Evolutionary conservation across 1,140 invertebrate genomes (phyloP), one percentile per base, ranked within the genome.

Genomic region (Euura saliciscinereae): DNA sequence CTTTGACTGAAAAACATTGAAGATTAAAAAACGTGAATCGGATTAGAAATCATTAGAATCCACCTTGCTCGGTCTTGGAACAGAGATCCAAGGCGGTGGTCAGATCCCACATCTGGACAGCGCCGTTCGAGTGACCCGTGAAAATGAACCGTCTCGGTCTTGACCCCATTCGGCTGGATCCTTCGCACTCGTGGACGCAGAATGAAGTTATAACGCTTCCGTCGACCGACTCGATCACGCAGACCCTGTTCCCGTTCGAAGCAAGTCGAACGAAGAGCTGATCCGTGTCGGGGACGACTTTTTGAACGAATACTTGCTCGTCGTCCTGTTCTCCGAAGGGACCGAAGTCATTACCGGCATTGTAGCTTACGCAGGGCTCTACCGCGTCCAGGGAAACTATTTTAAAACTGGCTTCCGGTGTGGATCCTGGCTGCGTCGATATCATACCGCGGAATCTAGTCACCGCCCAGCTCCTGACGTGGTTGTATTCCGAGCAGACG

Each of bases 81-180:
- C 92, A 89, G 71, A 94, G 90, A 86, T 99, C 96, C 28, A 99
- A 88, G 66, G 97, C 97, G 7, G 97, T 99, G 3, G 97, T 98
- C 45, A 99, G 89, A 88, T 99, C 98, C 97, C 97, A 99, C 95
- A 99, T 97, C 89, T 99, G 97, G 78, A 99, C 94, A 69, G 94
- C 94, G 67, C 98, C 98, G 83, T 96, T 98, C 13, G 93, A 92
- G 84, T 99, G 98, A 4, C 98, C 98, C 13, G 97, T 98, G 77
- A 99, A 95, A 78, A 99, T 94, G 80, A 98, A 97, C 73, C 97
- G 84, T 8, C 96, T 88, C 2, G 97, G 96, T 71, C 97, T 89
- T 10, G 97, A 96, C 2, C 96, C 96, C 94, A 97, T 97, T 46
- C 96, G 90, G 82, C 92, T 94, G 0, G 96, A 96, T 0, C 97